Percentiles rank a stretch among this genome's conserved stretches.
Conservation (phyloP, 2,888 invertebrate species). For the Saturnia pavonia region DNA sequence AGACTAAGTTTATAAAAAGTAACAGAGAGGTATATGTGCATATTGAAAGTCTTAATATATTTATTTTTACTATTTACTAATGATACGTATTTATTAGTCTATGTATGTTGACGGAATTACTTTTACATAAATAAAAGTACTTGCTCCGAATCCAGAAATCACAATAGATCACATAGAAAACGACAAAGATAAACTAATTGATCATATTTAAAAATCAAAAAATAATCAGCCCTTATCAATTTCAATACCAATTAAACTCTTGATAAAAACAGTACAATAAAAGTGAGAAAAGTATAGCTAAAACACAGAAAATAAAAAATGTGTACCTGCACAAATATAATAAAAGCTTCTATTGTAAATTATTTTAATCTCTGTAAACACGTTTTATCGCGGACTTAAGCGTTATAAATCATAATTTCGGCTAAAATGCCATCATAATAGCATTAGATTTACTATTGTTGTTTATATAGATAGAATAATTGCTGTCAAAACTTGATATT, state of each 20-base stretch:
- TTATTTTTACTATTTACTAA: neutral
- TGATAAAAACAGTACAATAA: neutral
- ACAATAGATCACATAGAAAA: neutral
- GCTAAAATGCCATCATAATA: constrained; percentile 43
- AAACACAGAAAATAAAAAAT: neutral
- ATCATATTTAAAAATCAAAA: too few relatives aligned
- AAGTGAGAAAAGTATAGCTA: neutral
- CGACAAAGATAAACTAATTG: too few relatives aligned
- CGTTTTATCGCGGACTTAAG: constrained; percentile 53
- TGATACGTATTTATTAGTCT: too few relatives aligned
- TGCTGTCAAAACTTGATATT: constrained; percentile 3
- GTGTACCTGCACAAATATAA: neutral
- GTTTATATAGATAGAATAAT: constrained; percentile 19
- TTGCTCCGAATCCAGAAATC: neutral
- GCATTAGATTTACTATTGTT: constrained; percentile 23
- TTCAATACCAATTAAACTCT: too few relatives aligned
- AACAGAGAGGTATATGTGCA: constrained; percentile 9
- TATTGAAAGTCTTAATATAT: neutral
- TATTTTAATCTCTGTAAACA: constrained; percentile 39
- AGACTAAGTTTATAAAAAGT: constrained; percentile 38
- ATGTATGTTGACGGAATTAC: neutral
- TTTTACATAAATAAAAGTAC: neutral
- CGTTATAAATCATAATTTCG: constrained; percentile 55
- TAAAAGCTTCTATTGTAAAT: neutral
- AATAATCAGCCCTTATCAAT: too few relatives aligned